phyloP scores from a whole-genome alignment of 2,888 invertebrate genomes.

The Girardia tigrina region DNA sequence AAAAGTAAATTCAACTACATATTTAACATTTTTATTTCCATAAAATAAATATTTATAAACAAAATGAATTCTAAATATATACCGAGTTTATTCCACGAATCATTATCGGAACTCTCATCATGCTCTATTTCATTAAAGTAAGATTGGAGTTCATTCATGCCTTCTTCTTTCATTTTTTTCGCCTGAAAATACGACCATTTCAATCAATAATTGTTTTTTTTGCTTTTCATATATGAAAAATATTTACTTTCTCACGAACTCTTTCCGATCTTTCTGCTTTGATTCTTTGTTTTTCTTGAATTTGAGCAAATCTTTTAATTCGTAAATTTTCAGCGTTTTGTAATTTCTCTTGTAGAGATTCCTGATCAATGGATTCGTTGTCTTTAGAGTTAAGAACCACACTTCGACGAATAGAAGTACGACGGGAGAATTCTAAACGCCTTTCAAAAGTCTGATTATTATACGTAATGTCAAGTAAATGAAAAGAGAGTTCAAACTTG shows the following conservation, averaged over 20 bases:
- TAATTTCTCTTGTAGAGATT: neutral
- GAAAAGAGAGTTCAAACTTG: too few relatives aligned
- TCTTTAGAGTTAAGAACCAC: neutral
- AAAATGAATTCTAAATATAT: too few relatives aligned
- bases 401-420: neutral
- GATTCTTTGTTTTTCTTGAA: neutral
- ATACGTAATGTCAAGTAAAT: too few relatives aligned
- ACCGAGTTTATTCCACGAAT: neutral
- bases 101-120: neutral
- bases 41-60: too few relatives aligned
- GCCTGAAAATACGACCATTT: too few relatives aligned
- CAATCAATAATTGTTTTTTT: neutral
- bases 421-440: neutral
- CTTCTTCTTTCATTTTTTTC: neutral
- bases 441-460: neutral
- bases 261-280: conserved; percentile 16
- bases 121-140: neutral
- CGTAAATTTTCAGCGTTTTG: neutral
- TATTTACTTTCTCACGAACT: neutral
- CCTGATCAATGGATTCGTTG: neutral
- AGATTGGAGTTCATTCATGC: neutral
- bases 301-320: neutral
- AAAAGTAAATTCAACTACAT: too few relatives aligned
- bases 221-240: neutral
- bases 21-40: too few relatives aligned